These are phyloP conservation scores for Eupithecia abbreviata DNA, from an alignment of 2,888 invertebrate species.

Conservation along the genomic window DNA sequence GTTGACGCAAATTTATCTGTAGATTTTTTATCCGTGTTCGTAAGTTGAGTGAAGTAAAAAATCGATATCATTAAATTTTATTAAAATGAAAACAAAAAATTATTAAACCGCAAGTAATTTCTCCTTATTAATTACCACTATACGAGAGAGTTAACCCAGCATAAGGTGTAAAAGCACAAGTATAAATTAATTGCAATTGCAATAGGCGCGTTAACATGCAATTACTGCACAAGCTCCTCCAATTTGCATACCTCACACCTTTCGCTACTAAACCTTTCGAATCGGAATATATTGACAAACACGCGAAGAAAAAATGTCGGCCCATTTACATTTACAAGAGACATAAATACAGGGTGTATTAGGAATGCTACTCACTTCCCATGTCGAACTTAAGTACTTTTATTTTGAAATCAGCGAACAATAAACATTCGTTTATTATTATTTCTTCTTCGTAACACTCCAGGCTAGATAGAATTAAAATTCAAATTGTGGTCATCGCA, in stretches of 20 bases:
- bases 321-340: conserved; percentile 61
- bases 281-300: conserved; percentile 37
- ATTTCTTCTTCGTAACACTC: neutral
- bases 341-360: conserved; percentile 42
- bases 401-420: neutral
- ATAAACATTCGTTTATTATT: neutral
- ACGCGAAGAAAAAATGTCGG: conserved; percentile 36
- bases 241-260: conserved; percentile 40
- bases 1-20: neutral
- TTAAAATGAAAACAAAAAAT: neutral
- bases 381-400: neutral
- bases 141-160: neutral
- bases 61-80: neutral
- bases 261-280: conserved; percentile 38
- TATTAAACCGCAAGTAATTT: neutral
- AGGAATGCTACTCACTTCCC: neutral
- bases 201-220: conserved; percentile 13
- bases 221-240: conserved; percentile 18
- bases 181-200: conserved; percentile 3
- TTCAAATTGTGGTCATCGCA: neutral
- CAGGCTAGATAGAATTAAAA: neutral
- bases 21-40: too few species aligned
- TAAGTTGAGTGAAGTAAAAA: neutral
- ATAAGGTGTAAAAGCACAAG: conserved; percentile 8
- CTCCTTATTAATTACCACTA: neutral